Evolutionary conservation across 2,888 invertebrate genomes (phyloP).

Genomic region (Noctua janthe): DNA sequence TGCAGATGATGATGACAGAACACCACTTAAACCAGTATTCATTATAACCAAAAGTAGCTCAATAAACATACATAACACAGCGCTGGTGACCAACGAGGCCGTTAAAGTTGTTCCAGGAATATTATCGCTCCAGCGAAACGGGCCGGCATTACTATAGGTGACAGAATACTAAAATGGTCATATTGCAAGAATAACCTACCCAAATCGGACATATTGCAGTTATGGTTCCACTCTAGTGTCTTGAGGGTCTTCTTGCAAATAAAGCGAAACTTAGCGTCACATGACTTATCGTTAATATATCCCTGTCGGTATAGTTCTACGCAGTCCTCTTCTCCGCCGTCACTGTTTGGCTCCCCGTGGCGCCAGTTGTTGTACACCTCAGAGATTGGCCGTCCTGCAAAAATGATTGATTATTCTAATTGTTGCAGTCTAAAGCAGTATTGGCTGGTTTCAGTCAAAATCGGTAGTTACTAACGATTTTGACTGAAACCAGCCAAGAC

Average conservation of each 20-base stretch:
- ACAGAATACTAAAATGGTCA: neutral
- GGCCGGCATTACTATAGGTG: neutral
- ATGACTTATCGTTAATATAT: conserved; percentile 76
- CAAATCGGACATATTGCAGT: conserved; percentile 77
- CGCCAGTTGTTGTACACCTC: conserved; percentile 19
- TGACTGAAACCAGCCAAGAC: neutral
- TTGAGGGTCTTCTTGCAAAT: conserved; percentile 80
- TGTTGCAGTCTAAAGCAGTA: neutral
- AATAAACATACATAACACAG: neutral
- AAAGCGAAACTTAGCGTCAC: conserved; percentile 73
- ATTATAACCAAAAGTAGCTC: neutral
- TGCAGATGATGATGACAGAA: neutral
- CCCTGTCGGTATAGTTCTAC: conserved; percentile 69
- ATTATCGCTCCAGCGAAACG: neutral
- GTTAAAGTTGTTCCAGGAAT: neutral
- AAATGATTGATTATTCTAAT: neutral
- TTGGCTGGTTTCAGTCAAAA: neutral
- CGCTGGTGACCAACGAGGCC: too few relatives aligned
- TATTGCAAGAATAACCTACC: conserved; percentile 65
- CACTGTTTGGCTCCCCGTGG: neutral
- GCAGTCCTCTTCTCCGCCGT: conserved; percentile 73
- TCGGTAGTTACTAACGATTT: neutral
- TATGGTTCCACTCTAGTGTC: conserved; percentile 76
- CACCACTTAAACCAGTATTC: neutral
- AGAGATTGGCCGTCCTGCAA: conserved; percentile 6